These are phyloP conservation scores for Mormyrops attenuatus DNA, from an alignment of 2,797 vertebrate genomes.

Conservation along the genomic window DNA sequence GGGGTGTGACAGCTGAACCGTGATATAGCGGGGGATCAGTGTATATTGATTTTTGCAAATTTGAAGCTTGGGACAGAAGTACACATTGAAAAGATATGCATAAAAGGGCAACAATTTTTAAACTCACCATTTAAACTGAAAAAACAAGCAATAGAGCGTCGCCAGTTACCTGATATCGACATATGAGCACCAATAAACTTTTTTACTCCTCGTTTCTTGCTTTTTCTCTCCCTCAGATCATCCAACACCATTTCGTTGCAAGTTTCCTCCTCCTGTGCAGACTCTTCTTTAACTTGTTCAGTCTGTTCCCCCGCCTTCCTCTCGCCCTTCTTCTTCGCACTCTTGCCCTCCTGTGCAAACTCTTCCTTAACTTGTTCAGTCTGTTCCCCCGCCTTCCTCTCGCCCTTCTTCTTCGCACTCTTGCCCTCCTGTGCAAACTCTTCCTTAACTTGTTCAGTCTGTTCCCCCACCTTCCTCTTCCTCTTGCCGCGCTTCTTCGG, in stretches of 20 bases:
- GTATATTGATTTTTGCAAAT: background rate
- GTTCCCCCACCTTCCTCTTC: slow-evolving; percentile 40
- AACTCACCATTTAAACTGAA: background rate
- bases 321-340: background rate
- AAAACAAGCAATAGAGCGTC: background rate
- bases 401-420: background rate
- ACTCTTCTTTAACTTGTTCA: slow-evolving; percentile 2
- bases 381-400: slow-evolving; percentile 35
- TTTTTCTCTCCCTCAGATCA: slow-evolving; percentile 24
- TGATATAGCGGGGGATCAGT: too few species aligned
- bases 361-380: background rate
- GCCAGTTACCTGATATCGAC: slow-evolving; percentile 55
- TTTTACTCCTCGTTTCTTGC: slow-evolving; percentile 28
- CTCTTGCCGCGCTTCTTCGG: background rate
- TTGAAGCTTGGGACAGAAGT: background rate
- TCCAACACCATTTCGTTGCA: slow-evolving; percentile 21
- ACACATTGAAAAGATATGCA: background rate
- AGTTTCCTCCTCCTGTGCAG: slow-evolving; percentile 10
- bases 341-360: background rate
- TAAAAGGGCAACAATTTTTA: background rate
- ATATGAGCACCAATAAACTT: slow-evolving; percentile 69
- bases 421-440: background rate
- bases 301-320: slow-evolving; percentile 32
- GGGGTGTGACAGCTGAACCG: too few species aligned
- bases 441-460: background rate